phyloP scores from a whole-genome alignment of 2,888 invertebrate genomes.

The Cremastinae sp. region DNA sequence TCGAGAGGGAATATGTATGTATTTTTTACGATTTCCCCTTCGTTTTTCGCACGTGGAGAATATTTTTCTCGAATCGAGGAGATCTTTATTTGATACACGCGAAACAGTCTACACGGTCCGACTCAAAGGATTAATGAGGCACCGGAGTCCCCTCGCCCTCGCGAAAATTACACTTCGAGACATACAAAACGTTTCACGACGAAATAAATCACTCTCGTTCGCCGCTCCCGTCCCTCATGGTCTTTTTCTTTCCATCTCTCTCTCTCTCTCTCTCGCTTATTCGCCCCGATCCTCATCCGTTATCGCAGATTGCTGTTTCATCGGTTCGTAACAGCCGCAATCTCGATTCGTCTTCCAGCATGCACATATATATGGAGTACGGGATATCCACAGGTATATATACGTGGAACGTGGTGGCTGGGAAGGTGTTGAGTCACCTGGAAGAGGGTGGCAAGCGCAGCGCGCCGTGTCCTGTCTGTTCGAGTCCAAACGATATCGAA shows the following conservation, averaged over 20 bases:
- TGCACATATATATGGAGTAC: not conserved
- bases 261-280: slow-evolving; percentile 12
- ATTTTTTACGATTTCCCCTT: no score
- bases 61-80: slow-evolving; percentile 1
- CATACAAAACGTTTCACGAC: slow-evolving; percentile 33
- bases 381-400: slow-evolving; percentile 32
- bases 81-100: not conserved
- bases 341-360: slow-evolving; percentile 50
- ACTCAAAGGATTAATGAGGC: slow-evolving; percentile 24
- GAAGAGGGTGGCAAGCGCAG: slow-evolving; percentile 35
- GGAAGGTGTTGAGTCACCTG: slow-evolving; percentile 58
- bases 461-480: slow-evolving; percentile 37
- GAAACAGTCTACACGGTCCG: not conserved
- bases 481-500: slow-evolving; percentile 64
- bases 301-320: slow-evolving; percentile 62
- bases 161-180: slow-evolving; percentile 22
- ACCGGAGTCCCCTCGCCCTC: not conserved
- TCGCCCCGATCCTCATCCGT: slow-evolving; percentile 54
- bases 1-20: not conserved
- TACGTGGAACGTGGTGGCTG: not conserved
- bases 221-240: slow-evolving; percentile 32
- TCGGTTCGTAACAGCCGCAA: slow-evolving; percentile 61
- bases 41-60: not conserved
- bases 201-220: slow-evolving; percentile 51
- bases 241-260: slow-evolving; percentile 30